Evolutionary conservation across 2,888 invertebrate genomes (phyloP).

Genomic region (Emesis furor): DNA sequence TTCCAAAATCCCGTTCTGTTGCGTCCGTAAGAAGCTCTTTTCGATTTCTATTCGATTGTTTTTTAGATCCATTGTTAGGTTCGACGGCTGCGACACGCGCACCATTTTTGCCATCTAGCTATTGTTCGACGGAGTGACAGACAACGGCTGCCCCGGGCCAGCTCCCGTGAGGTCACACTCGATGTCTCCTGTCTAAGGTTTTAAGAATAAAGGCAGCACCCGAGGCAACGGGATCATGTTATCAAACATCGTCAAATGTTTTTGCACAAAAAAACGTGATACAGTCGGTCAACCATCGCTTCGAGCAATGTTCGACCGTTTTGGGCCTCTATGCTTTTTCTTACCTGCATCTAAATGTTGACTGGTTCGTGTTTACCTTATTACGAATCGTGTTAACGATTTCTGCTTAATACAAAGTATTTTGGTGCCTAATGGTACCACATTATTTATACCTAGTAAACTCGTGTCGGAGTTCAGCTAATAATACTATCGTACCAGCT

Average conservation of each 20-base stretch:
- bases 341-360: conserved; percentile 82
- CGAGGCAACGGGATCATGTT: conserved; percentile 91
- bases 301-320: conserved; percentile 84
- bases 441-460: no score
- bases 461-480: no score
- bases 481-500: no score
- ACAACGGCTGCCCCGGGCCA: conserved; percentile 82
- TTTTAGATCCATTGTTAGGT: conserved; percentile 88
- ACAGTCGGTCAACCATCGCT: conserved; percentile 82
- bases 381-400: conserved; percentile 21
- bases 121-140: conserved; percentile 87
- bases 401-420: background rate
- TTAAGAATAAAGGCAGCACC: conserved; percentile 76
- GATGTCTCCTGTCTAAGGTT: conserved; percentile 61
- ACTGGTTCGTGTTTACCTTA: conserved; percentile 39
- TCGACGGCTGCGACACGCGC: conserved; percentile 88
- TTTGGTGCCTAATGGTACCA: no score
- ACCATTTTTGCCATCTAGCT: conserved; percentile 89
- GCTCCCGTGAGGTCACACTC: conserved; percentile 80
- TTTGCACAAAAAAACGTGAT: conserved; percentile 87
- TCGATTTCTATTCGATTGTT: conserved; percentile 91
- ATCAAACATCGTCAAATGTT: conserved; percentile 90
- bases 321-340: conserved; percentile 84
- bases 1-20: conserved; percentile 91
- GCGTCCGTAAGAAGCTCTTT: conserved; percentile 89